A percentile compares a stretch with the other conserved stretches of the same genome.
These are phyloP conservation scores for Meleagris gallopavo DNA, from an alignment of 2,113 vertebrate species.

Conservation along the genomic window DNA sequence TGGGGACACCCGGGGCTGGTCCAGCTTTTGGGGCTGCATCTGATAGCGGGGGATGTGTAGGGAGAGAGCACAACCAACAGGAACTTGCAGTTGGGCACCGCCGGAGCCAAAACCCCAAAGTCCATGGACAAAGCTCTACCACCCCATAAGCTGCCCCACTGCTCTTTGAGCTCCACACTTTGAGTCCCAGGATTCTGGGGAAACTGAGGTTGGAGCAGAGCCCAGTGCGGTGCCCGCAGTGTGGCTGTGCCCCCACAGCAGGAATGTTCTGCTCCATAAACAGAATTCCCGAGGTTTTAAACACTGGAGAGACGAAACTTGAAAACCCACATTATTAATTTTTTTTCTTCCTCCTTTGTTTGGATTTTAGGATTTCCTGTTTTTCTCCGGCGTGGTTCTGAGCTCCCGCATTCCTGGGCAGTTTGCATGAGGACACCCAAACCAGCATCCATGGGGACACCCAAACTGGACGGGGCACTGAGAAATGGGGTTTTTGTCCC, in stretches of 20 bases:
- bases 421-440: conserved; percentile 43
- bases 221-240: too few species aligned
- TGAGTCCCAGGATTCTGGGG: too few species aligned
- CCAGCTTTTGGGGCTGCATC: background rate
- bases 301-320: background rate
- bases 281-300: background rate
- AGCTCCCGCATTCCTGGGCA: background rate
- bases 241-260: too few species aligned
- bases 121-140: too few species aligned
- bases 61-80: too few species aligned
- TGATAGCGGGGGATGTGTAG: too few species aligned
- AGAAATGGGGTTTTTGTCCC: background rate
- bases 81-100: too few species aligned
- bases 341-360: background rate
- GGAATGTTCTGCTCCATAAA: too few species aligned
- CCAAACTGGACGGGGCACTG: background rate
- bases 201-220: background rate
- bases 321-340: background rate
- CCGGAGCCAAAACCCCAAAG: too few species aligned
- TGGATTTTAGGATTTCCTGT: conserved; percentile 48
- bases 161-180: too few species aligned
- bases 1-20: rapidly evolving
- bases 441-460: background rate
- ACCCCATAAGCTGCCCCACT: too few species aligned
- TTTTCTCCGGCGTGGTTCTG: background rate